These are phyloP conservation scores for Acropora tenuis DNA, from an alignment of 64 coral and sea anemone species.

Conservation along the genomic window DNA sequence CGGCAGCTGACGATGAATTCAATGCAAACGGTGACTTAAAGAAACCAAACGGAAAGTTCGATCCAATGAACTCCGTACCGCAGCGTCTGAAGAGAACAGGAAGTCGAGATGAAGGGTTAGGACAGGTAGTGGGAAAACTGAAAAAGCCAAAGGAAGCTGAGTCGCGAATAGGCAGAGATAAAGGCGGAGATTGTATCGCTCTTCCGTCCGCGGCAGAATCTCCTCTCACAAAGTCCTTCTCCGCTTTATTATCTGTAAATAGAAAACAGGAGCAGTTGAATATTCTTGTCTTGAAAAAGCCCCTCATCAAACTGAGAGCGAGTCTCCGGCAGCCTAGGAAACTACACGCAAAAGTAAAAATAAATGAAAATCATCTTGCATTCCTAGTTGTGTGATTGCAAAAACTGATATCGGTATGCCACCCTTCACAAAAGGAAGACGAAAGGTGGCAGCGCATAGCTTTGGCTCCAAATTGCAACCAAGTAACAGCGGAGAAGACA, in stretches of 20 bases:
- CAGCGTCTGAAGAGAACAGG: background rate
- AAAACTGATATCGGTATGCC: background rate
- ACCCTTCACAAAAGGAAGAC: background rate
- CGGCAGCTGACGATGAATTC: background rate
- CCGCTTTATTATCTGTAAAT: conserved; percentile 9
- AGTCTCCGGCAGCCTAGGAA: too few species aligned
- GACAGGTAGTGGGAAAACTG: background rate
- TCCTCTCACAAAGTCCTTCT: background rate
- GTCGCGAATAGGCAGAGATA: background rate
- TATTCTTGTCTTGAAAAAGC: background rate
- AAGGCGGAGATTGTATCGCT: background rate
- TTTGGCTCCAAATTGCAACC: conserved; percentile 12
- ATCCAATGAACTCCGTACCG: conserved; percentile 2
- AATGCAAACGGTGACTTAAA: background rate
- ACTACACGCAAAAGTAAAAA: background rate
- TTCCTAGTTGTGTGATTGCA: background rate
- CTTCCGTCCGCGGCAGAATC: background rate
- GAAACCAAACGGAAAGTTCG: conserved; percentile 24
- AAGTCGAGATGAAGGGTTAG: background rate
- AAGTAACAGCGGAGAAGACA: background rate
- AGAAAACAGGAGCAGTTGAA: background rate
- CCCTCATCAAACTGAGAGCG: too few species aligned
- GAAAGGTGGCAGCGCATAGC: background rate
- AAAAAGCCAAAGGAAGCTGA: background rate
- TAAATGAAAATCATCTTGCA: background rate